Percentiles rank a stretch among this genome's conserved stretches.
Evolutionary conservation across 2,888 invertebrate species (phyloP).

Genomic region (Pilophorus perplexus): DNA sequence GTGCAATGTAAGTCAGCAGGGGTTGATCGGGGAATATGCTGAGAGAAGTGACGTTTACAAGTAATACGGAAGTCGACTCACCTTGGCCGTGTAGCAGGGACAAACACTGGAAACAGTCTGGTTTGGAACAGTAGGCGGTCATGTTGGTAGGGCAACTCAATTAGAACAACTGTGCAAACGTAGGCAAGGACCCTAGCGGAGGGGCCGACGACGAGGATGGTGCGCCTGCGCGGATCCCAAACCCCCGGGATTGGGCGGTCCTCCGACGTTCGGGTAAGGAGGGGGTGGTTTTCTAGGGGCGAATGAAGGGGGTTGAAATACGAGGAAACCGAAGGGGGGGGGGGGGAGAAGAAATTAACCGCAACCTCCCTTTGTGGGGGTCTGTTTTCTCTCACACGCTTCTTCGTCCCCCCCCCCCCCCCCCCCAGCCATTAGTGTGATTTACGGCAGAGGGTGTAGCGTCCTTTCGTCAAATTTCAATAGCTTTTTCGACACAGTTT

Average conservation of each 20-base stretch:
- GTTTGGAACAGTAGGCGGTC: conserved; percentile 42
- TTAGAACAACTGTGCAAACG: conserved; percentile 36
- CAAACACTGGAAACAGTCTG: conserved; percentile 45
- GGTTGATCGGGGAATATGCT: no score
- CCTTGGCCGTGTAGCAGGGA: conserved; percentile 39
- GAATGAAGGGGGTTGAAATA: not conserved
- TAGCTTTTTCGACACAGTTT: no score
- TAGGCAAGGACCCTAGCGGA: conserved; percentile 14
- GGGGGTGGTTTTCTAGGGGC: conserved; percentile 13
- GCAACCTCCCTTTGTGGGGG: conserved; percentile 1
- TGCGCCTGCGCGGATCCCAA: conserved; percentile 7
- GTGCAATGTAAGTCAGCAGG: no score
- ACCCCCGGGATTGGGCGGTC: conserved; percentile 24
- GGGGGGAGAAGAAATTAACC: no score
- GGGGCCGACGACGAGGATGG: not conserved
- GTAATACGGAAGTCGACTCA: conserved; percentile 26
- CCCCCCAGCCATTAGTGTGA: not conserved
- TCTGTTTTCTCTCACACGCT: conserved; percentile 22
- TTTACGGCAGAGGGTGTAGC: conserved; percentile 9
- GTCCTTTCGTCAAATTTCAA: not conserved
- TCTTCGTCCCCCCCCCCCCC: not conserved
- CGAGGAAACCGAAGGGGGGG: no score
- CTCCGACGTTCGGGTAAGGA: not conserved
- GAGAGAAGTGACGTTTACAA: no score
- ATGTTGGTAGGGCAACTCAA: conserved; percentile 39